phyloP scores from a whole-genome alignment of 2,888 invertebrate species.

The Beris morrisii region DNA sequence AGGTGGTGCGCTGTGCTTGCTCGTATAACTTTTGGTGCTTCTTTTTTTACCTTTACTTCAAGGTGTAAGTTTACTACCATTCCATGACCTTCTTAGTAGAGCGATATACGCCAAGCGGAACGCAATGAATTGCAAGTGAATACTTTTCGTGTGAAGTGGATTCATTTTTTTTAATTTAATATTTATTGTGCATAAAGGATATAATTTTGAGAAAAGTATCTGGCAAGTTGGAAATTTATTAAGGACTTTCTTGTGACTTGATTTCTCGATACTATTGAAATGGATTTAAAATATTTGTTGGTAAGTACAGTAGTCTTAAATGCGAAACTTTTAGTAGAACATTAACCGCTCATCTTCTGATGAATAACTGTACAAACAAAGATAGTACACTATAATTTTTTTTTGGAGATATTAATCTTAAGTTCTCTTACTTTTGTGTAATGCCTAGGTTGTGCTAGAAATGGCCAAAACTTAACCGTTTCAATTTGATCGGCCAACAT shows the following conservation, averaged over 20 bases:
- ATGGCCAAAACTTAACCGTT: no score
- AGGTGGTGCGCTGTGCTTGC: no score
- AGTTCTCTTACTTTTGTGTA: no score
- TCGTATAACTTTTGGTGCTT: no score
- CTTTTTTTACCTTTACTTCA: not conserved
- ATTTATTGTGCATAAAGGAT: not conserved
- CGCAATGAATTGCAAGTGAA: slow-evolving; percentile 25
- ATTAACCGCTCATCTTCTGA: slow-evolving; percentile 5
- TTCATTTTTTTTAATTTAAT: not conserved
- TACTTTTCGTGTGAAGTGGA: slow-evolving; percentile 11
- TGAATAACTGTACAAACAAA: slow-evolving; percentile 14
- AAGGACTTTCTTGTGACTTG: no score
- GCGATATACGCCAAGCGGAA: slow-evolving; percentile 25
- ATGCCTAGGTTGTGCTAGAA: no score
- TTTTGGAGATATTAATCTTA: no score
- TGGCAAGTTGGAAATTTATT: no score
- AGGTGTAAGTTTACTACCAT: slow-evolving; percentile 25
- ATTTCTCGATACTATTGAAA: slow-evolving; percentile 3
- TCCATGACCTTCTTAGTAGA: slow-evolving; percentile 29
- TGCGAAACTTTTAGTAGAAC: not conserved
- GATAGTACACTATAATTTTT: no score
- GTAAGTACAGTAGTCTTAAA: slow-evolving; percentile 7
- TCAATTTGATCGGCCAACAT: no score
- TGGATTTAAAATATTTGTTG: slow-evolving; percentile 24
- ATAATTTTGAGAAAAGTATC: not conserved